phyloP scores from a whole-genome alignment of 2,797 vertebrate species.

The Euthynnus affinis region DNA sequence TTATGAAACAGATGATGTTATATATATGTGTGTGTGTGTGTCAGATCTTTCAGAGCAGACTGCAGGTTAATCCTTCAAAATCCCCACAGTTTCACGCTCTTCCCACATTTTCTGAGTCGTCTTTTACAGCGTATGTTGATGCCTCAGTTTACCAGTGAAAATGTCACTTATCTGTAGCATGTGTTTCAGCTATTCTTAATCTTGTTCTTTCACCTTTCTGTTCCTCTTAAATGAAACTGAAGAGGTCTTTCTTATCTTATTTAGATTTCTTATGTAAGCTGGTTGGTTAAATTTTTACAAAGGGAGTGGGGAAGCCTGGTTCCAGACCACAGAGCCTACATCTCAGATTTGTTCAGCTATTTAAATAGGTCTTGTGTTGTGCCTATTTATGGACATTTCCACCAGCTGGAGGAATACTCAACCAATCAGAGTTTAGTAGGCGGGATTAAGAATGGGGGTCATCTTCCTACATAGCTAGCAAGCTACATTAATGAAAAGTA shows the following conservation, averaged over 20 bases:
- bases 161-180: not conserved
- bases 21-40: conserved; percentile 36
- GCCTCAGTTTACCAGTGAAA: conserved; percentile 24
- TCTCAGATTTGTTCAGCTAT: conserved; percentile 14
- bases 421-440: conserved; percentile 8
- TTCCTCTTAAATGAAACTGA: not conserved
- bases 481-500: conserved; percentile 1
- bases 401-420: not conserved
- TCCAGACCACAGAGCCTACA: conserved; percentile 2
- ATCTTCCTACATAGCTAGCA: conserved; percentile 8
- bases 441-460: conserved; percentile 12
- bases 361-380: conserved; percentile 3
- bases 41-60: conserved; percentile 48
- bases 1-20: conserved; percentile 63
- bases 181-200: conserved; percentile 7
- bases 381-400: not conserved
- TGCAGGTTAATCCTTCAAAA: conserved; percentile 64
- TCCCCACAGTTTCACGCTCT: conserved; percentile 25
- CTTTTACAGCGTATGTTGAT: conserved; percentile 27
- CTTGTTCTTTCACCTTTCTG: not conserved
- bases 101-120: conserved; percentile 18
- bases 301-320: conserved; percentile 1
- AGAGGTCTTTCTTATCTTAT: not conserved
- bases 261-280: not conserved
- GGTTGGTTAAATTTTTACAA: not conserved